Evolutionary conservation across 2,113 vertebrate species (phyloP).

Genomic region (Psilopsiagon aymara): DNA sequence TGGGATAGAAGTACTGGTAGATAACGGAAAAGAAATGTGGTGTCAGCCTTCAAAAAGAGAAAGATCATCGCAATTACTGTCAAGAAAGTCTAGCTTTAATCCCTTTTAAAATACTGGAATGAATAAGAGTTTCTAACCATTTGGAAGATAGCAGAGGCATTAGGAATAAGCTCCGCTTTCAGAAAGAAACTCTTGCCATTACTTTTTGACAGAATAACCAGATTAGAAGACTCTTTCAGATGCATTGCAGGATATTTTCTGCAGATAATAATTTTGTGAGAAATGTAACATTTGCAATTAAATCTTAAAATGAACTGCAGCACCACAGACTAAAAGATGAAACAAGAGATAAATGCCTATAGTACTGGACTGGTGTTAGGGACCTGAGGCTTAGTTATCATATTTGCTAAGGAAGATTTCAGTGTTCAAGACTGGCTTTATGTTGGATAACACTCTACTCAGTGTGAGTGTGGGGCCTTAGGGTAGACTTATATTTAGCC

Average conservation of each 20-base stretch:
- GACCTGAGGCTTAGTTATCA: neutral
- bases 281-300: neutral
- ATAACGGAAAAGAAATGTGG: slow-evolving; percentile 40
- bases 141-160: slow-evolving; percentile 18
- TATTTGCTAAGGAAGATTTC: neutral
- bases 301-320: neutral
- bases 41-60: slow-evolving; percentile 44
- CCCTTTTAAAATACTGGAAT: slow-evolving; percentile 16
- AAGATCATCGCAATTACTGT: slow-evolving; percentile 50
- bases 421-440: neutral
- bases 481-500: neutral
- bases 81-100: slow-evolving; percentile 30
- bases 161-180: neutral
- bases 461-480: neutral
- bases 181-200: neutral
- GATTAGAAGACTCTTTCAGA: neutral
- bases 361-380: neutral
- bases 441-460: neutral
- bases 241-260: neutral
- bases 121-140: slow-evolving; percentile 7
- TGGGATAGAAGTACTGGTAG: neutral
- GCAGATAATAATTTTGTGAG: neutral
- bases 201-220: neutral
- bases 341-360: neutral
- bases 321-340: neutral